A percentile compares a stretch with the other conserved stretches of the same genome.
Conservation (phyloP, 64 coral and sea anemone species). For the Porites lutea region DNA sequence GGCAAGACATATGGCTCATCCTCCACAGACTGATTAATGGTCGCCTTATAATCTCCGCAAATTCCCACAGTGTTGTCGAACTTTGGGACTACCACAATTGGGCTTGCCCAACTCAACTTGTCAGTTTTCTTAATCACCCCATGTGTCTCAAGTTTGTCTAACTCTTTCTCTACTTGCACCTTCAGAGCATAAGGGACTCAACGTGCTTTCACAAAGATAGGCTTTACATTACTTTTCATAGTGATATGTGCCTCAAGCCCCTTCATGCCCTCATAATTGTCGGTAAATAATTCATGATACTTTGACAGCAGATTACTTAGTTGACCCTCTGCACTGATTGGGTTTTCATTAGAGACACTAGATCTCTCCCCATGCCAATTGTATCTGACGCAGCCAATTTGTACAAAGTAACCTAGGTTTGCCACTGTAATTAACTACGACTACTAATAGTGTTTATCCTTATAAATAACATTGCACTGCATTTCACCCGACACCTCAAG, state of each 20-base stretch:
- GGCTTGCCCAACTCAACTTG: constrained; percentile 48
- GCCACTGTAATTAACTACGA: constrained; percentile 33
- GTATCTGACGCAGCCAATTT: constrained; percentile 44
- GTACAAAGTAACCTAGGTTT: constrained; percentile 54
- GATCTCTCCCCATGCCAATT: constrained; percentile 31
- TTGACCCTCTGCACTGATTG: constrained; percentile 11
- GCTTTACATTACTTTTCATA: constrained; percentile 16
- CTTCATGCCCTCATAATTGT: constrained; percentile 32
- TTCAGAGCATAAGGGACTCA: constrained; percentile 3
- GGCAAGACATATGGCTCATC: background rate
- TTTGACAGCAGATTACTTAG: constrained; percentile 13
- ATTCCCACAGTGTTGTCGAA: constrained; percentile 29
- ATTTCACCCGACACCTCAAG: constrained; percentile 57
- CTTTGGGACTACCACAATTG: constrained; percentile 59
- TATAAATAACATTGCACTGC: constrained; percentile 45
- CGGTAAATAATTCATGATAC: constrained; percentile 34
- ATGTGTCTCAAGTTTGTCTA: constrained; percentile 44
- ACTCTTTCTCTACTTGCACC: no score
- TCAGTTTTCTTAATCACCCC: constrained; percentile 31
- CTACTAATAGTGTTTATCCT: constrained; percentile 21
- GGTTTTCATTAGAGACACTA: background rate
- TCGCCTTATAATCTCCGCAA: constrained; percentile 64
- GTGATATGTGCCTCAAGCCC: constrained; percentile 47
- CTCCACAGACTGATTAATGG: constrained; percentile 49
- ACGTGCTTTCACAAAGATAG: constrained; percentile 33